Evolutionary conservation across 2,797 vertebrate species (phyloP).

Genomic region (Alauda arvensis): DNA sequence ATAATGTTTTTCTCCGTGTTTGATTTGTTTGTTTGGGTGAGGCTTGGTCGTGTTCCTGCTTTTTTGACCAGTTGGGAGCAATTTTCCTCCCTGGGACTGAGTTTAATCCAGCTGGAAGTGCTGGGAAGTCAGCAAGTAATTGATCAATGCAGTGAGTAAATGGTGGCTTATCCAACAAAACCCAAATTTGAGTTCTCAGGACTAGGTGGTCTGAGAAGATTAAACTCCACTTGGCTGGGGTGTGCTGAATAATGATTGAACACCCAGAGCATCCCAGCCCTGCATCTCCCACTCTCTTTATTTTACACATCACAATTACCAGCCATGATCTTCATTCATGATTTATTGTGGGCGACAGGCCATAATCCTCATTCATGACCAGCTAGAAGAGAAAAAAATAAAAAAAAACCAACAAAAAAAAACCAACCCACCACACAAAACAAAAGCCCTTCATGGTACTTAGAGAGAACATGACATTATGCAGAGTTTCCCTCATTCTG

Average conservation of each 20-base stretch:
- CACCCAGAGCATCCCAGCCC: background rate
- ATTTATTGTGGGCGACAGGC: constrained; percentile 52
- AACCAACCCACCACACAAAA: background rate
- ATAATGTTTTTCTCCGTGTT: background rate
- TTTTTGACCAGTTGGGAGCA: background rate
- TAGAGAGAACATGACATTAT: constrained; percentile 29
- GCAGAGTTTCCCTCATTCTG: constrained; percentile 3
- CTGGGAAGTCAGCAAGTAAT: background rate
- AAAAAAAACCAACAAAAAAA: background rate
- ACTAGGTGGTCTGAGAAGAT: constrained; percentile 43
- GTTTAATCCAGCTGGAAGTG: background rate
- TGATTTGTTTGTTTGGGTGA: background rate
- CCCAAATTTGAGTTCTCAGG: constrained; percentile 33
- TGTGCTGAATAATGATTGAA: constrained; percentile 15
- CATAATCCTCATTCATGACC: constrained; percentile 61
- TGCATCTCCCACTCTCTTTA: constrained; percentile 37
- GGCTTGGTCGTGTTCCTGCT: background rate
- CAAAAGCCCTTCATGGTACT: constrained; percentile 48
- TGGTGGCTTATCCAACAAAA: constrained; percentile 1
- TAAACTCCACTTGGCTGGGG: constrained; percentile 8
- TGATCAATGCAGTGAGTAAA: constrained; percentile 31
- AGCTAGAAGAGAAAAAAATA: background rate
- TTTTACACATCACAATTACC: constrained; percentile 52
- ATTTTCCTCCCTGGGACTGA: background rate
- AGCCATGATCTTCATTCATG: constrained; percentile 67